These are phyloP conservation scores for Carapus acus DNA, from an alignment of 2,797 vertebrate species.

Conservation along the genomic window DNA sequence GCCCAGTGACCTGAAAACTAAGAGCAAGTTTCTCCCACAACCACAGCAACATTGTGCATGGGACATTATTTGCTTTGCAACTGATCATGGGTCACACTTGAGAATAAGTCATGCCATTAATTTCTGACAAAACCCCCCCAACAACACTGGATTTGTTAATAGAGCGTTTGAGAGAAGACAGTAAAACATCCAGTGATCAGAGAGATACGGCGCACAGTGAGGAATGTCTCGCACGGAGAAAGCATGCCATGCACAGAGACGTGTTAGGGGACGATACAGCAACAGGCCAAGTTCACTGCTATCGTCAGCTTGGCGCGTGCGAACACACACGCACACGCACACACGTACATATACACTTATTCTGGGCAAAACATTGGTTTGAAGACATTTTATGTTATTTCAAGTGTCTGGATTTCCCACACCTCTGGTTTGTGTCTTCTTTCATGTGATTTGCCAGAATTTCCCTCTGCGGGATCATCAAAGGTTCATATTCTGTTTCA, in stretches of 20 bases:
- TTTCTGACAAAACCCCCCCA: conserved; percentile 31
- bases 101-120: conserved; percentile 48
- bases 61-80: conserved; percentile 55
- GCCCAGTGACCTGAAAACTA: no score
- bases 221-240: conserved; percentile 52
- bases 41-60: conserved; percentile 45
- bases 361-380: conserved; percentile 2
- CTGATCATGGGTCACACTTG: conserved; percentile 45
- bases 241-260: conserved; percentile 72
- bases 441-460: no score
- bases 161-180: conserved; percentile 53
- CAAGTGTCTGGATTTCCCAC: conserved; percentile 4
- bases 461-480: conserved; percentile 11
- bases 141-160: conserved; percentile 49
- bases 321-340: no score
- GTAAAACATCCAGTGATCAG: conserved; percentile 51
- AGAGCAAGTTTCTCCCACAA: conserved; percentile 41
- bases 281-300: conserved; percentile 34
- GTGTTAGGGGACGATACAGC: conserved; percentile 33
- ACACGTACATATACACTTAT: not conserved
- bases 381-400: not conserved
- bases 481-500: not conserved
- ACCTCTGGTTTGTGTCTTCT: no score
- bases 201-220: conserved; percentile 52
- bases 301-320: no score